Evolutionary conservation across 2,113 vertebrate genomes (phyloP), one percentile per base, ranked within the genome.

Genomic region (Amblyornis subalaris): DNA sequence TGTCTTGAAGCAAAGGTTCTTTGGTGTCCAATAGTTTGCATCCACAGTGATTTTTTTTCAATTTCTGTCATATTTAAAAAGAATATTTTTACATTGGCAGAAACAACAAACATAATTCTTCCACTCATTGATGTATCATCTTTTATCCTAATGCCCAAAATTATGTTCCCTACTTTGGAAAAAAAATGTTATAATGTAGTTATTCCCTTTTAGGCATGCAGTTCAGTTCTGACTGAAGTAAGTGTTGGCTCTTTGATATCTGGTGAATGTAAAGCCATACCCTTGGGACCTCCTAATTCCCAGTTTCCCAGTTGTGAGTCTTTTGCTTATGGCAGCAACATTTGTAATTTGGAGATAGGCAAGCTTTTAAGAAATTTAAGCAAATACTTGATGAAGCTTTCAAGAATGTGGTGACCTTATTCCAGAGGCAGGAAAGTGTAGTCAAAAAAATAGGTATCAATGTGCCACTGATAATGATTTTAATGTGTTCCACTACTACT

Each of bases 71-170:
- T 67, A 17, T 69, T 85, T 90, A 29, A 72, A 44, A 79, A 54
- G 0, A 69, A 10, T 38, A 24, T 44, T 47, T 84, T 90, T 74
- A 33, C 11, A 16, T 45, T 42, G 16, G 8, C 45, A 80, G 38
- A 71, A 92, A 36, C 7, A 89, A 23, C 21, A 71, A 57, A 36
- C 10, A 10, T 42, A 25, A 16, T 23, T 12, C 42, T 87, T 29
- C 36, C 6, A 10, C 28, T 84, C 6, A 0, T 5, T 50, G 45
- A 26, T 26, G 4, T 1, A 1, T 51, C 22, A 4, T 73, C 24
- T 88, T 51, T 76, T 64, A 48, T 47, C 21, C 17, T 45, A 36
- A 23, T 75, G 29, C 29, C 25, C 50, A 8, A 42, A 67, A 57
- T 77, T 48, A n/a, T 44, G 14, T 51, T 57, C 10, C 9, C 82